Evolutionary conservation across 2,113 vertebrate genomes (phyloP).

Genomic region (Murina feae): DNA sequence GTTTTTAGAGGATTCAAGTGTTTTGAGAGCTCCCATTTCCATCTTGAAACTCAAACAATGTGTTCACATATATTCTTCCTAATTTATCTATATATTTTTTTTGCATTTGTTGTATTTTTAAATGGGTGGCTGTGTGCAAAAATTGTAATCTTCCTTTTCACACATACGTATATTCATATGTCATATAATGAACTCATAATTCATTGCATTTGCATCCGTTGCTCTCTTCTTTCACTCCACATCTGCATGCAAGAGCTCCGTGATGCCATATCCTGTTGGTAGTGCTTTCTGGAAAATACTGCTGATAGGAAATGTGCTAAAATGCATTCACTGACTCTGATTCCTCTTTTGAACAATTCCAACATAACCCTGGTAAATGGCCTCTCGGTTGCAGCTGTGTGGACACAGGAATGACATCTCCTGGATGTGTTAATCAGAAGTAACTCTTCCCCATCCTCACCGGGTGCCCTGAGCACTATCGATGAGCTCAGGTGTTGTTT

Average conservation of each 20-base stretch:
- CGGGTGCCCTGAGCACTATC: background rate
- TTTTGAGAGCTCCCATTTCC: background rate
- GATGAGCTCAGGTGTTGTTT: background rate
- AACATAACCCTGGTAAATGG: background rate
- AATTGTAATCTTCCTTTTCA: background rate
- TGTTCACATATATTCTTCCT: background rate
- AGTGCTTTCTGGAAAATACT: background rate
- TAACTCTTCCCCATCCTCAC: background rate
- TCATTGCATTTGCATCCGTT: background rate
- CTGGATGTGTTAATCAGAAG: constrained; percentile 35
- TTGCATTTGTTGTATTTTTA: background rate
- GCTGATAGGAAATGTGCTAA: background rate
- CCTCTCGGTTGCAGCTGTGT: background rate
- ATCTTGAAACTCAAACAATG: background rate
- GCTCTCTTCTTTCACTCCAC: background rate
- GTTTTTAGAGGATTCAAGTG: background rate
- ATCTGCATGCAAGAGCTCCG: background rate
- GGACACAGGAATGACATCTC: background rate
- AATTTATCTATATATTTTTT: background rate
- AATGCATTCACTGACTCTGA: background rate
- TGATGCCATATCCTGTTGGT: background rate
- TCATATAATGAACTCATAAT: too few relatives aligned
- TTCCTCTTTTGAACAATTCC: background rate
- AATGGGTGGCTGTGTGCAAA: background rate
- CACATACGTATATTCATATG: background rate